Base-by-base conservation (phyloP, 2,113 vertebrate species). In the Delphinus delphis region DNA sequence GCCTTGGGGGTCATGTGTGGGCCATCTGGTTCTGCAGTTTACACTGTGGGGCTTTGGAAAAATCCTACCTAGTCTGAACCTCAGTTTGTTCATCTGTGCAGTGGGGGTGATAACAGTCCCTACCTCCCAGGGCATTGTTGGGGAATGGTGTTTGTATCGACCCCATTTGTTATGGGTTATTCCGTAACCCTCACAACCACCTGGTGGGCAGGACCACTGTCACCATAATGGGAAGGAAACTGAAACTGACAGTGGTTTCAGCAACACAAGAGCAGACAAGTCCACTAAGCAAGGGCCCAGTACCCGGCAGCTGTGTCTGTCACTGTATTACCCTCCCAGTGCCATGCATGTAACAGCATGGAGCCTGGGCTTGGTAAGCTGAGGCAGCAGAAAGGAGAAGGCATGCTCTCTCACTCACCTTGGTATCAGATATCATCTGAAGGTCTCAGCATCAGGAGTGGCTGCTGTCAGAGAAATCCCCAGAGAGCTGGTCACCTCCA, bases 391-490 rank as follows among this genome's bases (percentile, higher is more conserved):
- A 50, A n/a, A 41, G 93, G 15, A 33, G 38, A 67, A 82, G 15
- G 15, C 67, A 36, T 11, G 36, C 44, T 50, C 28, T 88, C 63
- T 55, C 26, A 8, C 20, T 86, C 47, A 31, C 9, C 0, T 26
- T 25, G 38, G 60, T 36, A 23, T 85, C 74, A 62, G 65, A 25
- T 31, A n/a, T 9, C 31, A 8, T 58, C 41, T 25, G 38, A 63
- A 55, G 36, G 44, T 50, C 41, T 87, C 58, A 83, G 58, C 63
- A n/a, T n/a, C 11, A 36, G 62, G 28, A 28, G 77, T 76, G 88
- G 44, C 88, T 89, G 33, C 84, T 89, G 36, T 90, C 70, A 47
- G 47, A 58, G 55, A 93, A 41, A 58, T 89, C 55, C 80, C 63
- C 3, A 31, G 68, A 62, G 67, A 58, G 60, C 38, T 11, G 28